These are phyloP conservation scores for Pandemis heparana DNA, from an alignment of 2,888 invertebrate genomes.

Conservation along the genomic window DNA sequence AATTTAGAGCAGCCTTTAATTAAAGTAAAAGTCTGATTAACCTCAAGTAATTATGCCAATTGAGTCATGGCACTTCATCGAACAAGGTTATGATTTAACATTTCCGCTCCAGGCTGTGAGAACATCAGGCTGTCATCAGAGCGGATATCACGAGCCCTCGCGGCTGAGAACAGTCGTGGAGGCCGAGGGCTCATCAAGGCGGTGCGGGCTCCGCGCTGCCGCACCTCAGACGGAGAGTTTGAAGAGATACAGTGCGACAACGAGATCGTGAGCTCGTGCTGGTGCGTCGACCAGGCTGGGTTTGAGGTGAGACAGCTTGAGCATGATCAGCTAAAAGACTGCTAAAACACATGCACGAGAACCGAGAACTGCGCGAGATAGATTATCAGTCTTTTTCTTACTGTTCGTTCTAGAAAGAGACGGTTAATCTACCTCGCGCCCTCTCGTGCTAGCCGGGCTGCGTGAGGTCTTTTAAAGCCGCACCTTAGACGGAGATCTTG, in stretches of 20 bases:
- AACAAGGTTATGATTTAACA: background rate
- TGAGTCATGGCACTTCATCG: too few relatives aligned
- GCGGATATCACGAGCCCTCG: conserved; percentile 76
- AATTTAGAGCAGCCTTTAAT: too few relatives aligned
- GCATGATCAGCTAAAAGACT: background rate
- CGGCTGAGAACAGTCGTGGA: conserved; percentile 85
- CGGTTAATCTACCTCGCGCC: too few relatives aligned
- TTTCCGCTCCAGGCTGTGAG: conserved; percentile 70
- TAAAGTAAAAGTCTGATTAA: too few relatives aligned
- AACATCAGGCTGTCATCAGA: conserved; percentile 77
- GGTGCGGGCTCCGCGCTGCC: conserved; percentile 89
- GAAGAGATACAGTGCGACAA: conserved; percentile 92
- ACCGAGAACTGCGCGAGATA: too few relatives aligned
- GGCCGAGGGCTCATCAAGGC: conserved; percentile 87
- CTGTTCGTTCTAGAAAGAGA: too few relatives aligned
- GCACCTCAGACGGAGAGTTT: conserved; percentile 89
- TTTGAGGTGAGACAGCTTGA: conserved; percentile 82
- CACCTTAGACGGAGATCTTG: too few relatives aligned
- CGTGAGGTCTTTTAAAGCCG: too few relatives aligned
- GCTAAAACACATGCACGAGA: too few relatives aligned
- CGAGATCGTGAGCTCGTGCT: conserved; percentile 90
- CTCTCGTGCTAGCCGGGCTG: too few relatives aligned
- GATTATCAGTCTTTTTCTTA: too few relatives aligned
- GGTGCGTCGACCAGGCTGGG: conserved; percentile 94
- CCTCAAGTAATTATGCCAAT: too few relatives aligned